These are phyloP conservation scores for Perccottus glenii DNA, from an alignment of 2,113 vertebrate species.

Conservation along the genomic window DNA sequence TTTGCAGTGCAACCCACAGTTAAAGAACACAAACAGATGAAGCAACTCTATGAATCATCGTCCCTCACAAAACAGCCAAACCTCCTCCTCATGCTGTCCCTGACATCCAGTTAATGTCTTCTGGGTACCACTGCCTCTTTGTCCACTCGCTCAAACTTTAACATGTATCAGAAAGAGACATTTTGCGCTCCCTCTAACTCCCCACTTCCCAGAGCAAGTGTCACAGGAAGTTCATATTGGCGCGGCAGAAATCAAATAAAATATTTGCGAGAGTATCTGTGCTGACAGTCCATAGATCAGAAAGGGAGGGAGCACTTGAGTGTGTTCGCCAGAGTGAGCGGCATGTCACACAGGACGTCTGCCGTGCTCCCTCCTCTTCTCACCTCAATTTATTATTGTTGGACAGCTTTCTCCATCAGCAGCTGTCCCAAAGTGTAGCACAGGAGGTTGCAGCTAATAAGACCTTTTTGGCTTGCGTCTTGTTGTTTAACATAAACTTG, in stretches of 20 bases:
- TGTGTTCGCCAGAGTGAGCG: conserved; percentile 62
- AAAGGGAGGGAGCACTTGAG: conserved; percentile 54
- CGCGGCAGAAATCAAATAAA: conserved; percentile 56
- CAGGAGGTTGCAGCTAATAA: not conserved
- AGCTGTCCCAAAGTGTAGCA: conserved; percentile 26
- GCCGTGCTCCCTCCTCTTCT: conserved; percentile 53
- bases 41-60: conserved; percentile 48
- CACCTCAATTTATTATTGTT: conserved; percentile 67
- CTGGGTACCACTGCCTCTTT: not conserved
- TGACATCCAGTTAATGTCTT: conserved; percentile 9
- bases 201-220: conserved; percentile 55
- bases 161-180: conserved; percentile 40
- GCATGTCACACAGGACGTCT: conserved; percentile 61
- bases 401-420: conserved; percentile 40
- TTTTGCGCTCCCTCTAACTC: conserved; percentile 31
- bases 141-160: conserved; percentile 37
- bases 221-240: conserved; percentile 61
- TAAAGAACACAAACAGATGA: conserved; percentile 28
- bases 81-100: not conserved
- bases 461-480: conserved; percentile 2
- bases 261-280: conserved; percentile 68
- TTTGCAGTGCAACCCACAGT: conserved; percentile 36
- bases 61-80: conserved; percentile 12
- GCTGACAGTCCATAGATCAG: conserved; percentile 74
- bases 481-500: not conserved